Evolutionary conservation across 2,113 vertebrate genomes (phyloP), one percentile per base, ranked within the genome.

Genomic region (Myotis brandtii): DNA sequence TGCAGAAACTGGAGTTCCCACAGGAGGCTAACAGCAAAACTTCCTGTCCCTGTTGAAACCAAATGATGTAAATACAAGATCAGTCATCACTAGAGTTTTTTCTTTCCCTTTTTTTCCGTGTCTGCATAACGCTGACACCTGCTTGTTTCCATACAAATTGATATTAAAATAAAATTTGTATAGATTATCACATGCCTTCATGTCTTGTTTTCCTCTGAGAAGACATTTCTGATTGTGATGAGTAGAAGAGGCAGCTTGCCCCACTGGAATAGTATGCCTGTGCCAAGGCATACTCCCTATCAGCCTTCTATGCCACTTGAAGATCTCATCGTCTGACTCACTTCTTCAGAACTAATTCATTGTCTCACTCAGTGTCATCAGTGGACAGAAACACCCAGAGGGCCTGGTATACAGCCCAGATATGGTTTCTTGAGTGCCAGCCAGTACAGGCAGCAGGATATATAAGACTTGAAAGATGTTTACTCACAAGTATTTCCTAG

Each of bases 21-120:
- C 98, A 99, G 91, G 98, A 98, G 75, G 95, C 98, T 56, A 97
- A 97, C 72, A 98, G 98, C 87, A 99, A 99, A 97, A 98, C 95
- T 94, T 98, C 97, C 96, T 99, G 99, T 98, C 99, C 99, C 40
- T 99, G 99, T 98, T 99, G 99, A 99, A 97, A 89, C 94, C 96
- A 96, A 95, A 96, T 67, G 82, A 54, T 95, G 94, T 96, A 94
- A 90, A 97, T 96, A 97, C 48, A 81, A 92, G 92, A 94, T 89
- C 67, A 90, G 64, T 89, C 84, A 95, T 85, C 82, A 75, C 82
- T 95, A 88, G 76, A 96, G 77, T 64, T 66, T 67, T 93, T 96
- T 76, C 11, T 62, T 92, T 88, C 34, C 70, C 27, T 37, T 92
- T 92, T 88, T 88, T 88, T 82, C 87, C 10, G 75, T 97, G 97